A percentile compares a stretch with the other conserved stretches of the same genome.
Conservation (phyloP, 1,140 invertebrate species). For the Bicyclus anynana region DNA sequence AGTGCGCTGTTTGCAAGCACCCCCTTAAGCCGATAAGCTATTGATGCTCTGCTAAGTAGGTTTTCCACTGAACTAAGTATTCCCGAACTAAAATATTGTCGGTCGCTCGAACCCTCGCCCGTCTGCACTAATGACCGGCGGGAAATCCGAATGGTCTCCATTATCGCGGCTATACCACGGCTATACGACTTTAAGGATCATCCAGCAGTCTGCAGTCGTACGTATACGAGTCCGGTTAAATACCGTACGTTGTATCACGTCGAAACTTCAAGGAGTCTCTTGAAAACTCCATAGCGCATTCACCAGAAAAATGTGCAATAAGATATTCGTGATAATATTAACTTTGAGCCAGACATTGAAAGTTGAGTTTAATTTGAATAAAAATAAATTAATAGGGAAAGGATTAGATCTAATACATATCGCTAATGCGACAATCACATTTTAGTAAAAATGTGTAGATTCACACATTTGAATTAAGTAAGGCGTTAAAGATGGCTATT, state of each 20-base stretch:
- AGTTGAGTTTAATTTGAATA: too few species aligned
- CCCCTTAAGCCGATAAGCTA: too few species aligned
- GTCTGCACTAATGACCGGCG: conserved; percentile 41
- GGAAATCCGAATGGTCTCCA: conserved; percentile 43
- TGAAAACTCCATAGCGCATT: conserved; percentile 19
- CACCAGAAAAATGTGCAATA: neutral
- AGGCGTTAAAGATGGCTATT: too few species aligned
- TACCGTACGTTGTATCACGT: conserved; percentile 32
- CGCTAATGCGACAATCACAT: too few species aligned
- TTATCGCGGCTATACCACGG: conserved; percentile 41
- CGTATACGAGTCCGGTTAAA: conserved; percentile 31
- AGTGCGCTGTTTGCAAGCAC: too few species aligned
- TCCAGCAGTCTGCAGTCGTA: conserved; percentile 31
- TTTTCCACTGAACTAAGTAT: too few species aligned
- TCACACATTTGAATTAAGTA: too few species aligned
- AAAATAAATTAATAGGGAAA: too few species aligned
- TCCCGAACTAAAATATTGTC: neutral
- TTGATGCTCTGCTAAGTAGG: too few species aligned
- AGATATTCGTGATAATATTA: neutral
- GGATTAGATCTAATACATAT: too few species aligned
- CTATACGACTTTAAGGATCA: conserved; percentile 39
- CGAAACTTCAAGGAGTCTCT: conserved; percentile 26
- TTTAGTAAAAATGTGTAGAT: too few species aligned
- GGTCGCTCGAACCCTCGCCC: neutral
- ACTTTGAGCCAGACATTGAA: too few species aligned